phyloP scores from a whole-genome alignment of 1,140 invertebrate species.

The Melanaphis sacchari region DNA sequence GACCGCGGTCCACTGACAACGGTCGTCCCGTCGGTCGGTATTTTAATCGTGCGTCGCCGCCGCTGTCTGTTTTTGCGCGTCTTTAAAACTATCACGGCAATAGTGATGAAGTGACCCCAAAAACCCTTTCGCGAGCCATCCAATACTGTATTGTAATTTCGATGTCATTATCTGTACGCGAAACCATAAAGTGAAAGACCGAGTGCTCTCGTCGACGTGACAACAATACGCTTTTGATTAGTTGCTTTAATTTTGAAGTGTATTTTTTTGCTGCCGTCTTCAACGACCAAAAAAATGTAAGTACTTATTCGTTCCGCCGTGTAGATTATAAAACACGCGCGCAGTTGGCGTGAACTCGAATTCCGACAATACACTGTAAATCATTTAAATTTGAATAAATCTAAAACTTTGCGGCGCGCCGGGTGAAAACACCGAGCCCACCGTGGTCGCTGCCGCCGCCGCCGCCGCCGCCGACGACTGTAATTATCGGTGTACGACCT shows the following conservation, averaged over 20 bases:
- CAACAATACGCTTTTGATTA: slow-evolving; percentile 27
- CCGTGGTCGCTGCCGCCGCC: too few species aligned
- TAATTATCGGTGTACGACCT: neutral
- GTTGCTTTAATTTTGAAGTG: slow-evolving; percentile 2
- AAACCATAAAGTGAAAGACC: neutral
- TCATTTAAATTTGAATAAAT: slow-evolving; percentile 39
- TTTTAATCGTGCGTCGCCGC: too few species aligned
- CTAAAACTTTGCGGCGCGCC: neutral
- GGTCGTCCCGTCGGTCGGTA: too few species aligned
- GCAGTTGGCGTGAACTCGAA: neutral
- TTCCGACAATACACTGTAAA: slow-evolving; percentile 15
- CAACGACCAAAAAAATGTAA: neutral
- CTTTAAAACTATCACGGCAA: too few species aligned
- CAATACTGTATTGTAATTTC: neutral
- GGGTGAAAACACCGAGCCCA: neutral
- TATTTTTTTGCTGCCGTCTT: neutral
- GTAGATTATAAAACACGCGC: neutral
- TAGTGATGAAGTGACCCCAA: neutral
- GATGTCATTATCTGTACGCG: neutral
- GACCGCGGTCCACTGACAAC: too few species aligned
- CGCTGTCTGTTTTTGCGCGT: too few species aligned
- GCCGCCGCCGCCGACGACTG: neutral
- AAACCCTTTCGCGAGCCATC: neutral
- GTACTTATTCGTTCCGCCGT: neutral
- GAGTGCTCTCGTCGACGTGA: neutral